Evolutionary conservation across 2,113 vertebrate genomes (phyloP).

Genomic region (Lophochroa leadbeateri): DNA sequence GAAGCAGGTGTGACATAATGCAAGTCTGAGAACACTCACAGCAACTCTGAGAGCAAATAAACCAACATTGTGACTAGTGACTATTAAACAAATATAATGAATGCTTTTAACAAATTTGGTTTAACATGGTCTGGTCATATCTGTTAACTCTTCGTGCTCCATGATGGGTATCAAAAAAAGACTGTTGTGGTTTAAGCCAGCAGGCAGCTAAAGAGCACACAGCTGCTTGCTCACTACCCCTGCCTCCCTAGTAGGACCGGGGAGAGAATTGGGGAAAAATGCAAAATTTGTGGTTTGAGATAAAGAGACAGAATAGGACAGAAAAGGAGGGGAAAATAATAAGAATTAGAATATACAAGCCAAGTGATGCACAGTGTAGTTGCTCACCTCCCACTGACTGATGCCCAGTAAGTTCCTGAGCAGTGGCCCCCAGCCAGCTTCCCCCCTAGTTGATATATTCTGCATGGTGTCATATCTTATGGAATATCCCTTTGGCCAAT

Average conservation of each 20-base stretch:
- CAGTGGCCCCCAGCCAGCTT: background rate
- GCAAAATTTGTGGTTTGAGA: background rate
- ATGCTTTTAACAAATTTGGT: background rate
- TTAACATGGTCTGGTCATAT: background rate
- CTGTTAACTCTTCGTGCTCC: background rate
- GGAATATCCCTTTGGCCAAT: rapidly evolving
- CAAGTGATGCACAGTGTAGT: background rate
- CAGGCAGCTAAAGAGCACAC: background rate
- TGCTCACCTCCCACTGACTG: background rate
- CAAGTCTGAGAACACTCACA: background rate
- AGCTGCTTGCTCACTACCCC: background rate
- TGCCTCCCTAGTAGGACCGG: background rate
- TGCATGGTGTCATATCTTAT: background rate
- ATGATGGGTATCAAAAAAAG: background rate
- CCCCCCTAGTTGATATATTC: rapidly evolving
- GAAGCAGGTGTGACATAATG: background rate
- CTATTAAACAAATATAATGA: background rate
- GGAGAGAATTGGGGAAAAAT: background rate
- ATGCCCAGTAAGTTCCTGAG: background rate
- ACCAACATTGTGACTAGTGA: background rate
- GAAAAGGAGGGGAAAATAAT: background rate
- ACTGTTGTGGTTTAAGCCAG: background rate
- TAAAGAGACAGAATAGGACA: background rate
- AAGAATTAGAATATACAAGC: background rate
- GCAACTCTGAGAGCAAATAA: background rate